Evolutionary conservation across 2,797 vertebrate genomes (phyloP), one percentile per base, ranked within the genome.

Genomic region (Smutsia temminckii): DNA sequence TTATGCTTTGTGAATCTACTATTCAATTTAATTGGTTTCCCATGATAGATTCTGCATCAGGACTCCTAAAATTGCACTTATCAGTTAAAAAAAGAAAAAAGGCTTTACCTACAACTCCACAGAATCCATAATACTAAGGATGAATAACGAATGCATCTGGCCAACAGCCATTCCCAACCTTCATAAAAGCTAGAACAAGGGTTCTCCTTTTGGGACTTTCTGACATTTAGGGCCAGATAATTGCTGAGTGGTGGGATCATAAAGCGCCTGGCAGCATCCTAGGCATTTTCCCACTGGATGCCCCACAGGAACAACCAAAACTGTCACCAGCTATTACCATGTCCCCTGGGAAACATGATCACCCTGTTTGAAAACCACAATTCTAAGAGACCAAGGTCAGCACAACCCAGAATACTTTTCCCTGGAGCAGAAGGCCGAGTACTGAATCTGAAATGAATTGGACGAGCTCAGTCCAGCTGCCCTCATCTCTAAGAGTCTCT

Each of bases 21-120:
- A 49, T 92, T 77, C 55, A 75, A 32, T 91, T 91, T 88, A 21
- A 78, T 14, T 85, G 7, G 59, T 72, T 85, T 93, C 78, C 79
- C 75, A 32, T 34, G 57, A 86, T 57, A 10, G 8, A 79, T 8
- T 42, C 6, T 77, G 6, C 21, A 51, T 61, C 29, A 72, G 17
- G 46, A 63, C 25, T 84, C 42, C 12, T 81, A 10, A 75, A 93
- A 81, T 9, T 69, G 72, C 13, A 88, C 16, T 10, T 57, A 74
- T 75, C 53, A 42, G 27, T 64, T 51, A 2, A 42, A 78, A 74
- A 40, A 75, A 66, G 64, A 89, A 53, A 55, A 61, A 68, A 61
- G 53, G 32, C 37, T 66, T 75, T 72, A 51, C 13, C 32, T 18
- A 49, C 61, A 81, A 29, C n/a, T 49, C 14, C 12, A 37, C 0